Evolutionary conservation across 2,797 vertebrate species (phyloP).

Genomic region (Mormyrops boulengeri): DNA sequence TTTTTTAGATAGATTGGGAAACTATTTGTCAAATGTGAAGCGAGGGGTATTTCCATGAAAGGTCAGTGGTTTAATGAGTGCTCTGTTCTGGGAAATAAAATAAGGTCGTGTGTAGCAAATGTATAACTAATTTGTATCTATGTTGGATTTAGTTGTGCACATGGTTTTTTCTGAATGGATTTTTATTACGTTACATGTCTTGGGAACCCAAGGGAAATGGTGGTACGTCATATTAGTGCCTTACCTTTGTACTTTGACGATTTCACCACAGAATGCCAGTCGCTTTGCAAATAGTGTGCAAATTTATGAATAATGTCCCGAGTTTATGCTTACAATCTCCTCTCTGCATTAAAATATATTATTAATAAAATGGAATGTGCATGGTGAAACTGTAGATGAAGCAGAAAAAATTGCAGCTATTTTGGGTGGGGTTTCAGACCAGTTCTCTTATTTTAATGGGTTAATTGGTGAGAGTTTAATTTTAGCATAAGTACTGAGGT

Average conservation of each 20-base stretch:
- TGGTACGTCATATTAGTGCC: background rate
- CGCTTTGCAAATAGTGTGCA: background rate
- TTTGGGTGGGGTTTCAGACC: background rate
- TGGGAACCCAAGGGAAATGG: background rate
- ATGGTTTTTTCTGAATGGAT: background rate
- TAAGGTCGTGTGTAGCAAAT: background rate
- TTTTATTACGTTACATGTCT: background rate
- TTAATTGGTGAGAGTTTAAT: background rate
- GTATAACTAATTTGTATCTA: background rate
- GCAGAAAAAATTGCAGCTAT: background rate
- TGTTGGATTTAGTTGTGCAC: background rate
- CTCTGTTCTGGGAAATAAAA: background rate
- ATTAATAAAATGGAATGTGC: background rate
- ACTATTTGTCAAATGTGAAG: conserved; percentile 17
- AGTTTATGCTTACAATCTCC: background rate
- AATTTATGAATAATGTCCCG: background rate
- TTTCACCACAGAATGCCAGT: background rate
- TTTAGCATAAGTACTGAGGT: background rate
- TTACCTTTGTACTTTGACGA: background rate
- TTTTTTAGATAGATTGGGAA: background rate
- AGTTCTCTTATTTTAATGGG: background rate
- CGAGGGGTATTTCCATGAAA: background rate
- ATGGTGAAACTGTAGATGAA: background rate
- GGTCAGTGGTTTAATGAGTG: background rate
- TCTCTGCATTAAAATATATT: background rate